Base-by-base conservation (phyloP, 2,113 vertebrate genomes). In the Fregata magnificens region DNA sequence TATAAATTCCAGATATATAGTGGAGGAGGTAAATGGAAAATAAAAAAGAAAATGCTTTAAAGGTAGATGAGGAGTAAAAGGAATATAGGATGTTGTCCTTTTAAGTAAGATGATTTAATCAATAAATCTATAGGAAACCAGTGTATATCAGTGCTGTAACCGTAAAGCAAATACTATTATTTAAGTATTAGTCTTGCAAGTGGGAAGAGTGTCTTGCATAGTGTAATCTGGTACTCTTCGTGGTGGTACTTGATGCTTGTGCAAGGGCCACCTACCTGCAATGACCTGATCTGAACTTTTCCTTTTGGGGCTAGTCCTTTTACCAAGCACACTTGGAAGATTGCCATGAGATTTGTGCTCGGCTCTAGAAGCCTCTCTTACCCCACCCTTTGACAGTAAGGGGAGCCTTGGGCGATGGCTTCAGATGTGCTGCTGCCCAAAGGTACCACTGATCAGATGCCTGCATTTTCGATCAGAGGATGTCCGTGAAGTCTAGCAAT, bases 171-270 rank as follows among this genome's bases (percentile, higher is more conserved):
- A 65, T 56, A 34, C 16, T 88, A 2, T 34, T 87, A 73, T 55
- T 91, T 55, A 50, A 69, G n/a, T 38, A 44, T 74, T 73, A 69
- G 32, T 80, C 50, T 86, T 82, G 21, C 15, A 59, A 25, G 21
- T 32, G 40, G 45, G 29, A 73, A 17, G 45, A 62, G 8, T 58
- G 14, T 56, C 13, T 52, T 25, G 17, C 11, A 5, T 22, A 24
- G 38, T 42, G 38, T 67, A 55, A 62, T 32, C 20, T 0, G 0
- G 29, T 44, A 20, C 9, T 53, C 22, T 36, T 47, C 0, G 3
- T 52, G 19, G 20, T 74, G 21, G 11, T 69, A 50, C 22, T 36
- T 47, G 31, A 14, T 47, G 22, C 34, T 47, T 47, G 31, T 62
- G 44, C 20, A 59, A 79, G 34, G 45, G 38, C 42, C 12, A 32